These are phyloP conservation scores for Falco biarmicus DNA, from an alignment of 2,797 vertebrate genomes.

Conservation along the genomic window DNA sequence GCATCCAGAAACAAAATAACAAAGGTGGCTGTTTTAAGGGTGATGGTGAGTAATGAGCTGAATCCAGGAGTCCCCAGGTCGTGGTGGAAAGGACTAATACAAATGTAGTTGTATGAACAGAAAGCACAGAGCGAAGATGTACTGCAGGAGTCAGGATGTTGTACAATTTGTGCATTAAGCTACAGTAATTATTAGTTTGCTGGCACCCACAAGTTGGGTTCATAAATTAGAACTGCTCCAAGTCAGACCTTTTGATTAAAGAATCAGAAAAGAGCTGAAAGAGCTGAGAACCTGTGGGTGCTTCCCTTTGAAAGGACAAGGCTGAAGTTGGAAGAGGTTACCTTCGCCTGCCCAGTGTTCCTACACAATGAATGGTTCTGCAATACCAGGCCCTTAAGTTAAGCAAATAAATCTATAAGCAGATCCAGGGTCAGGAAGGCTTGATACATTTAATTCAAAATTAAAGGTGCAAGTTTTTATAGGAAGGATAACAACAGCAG, in stretches of 20 bases:
- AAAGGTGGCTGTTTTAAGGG: neutral
- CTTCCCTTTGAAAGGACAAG: neutral
- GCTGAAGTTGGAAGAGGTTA: neutral
- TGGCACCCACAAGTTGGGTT: neutral
- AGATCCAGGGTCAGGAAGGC: neutral
- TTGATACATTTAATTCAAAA: neutral
- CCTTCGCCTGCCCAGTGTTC: neutral
- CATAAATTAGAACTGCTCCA: neutral
- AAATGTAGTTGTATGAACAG: neutral
- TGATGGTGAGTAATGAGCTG: neutral
- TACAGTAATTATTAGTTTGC: neutral
- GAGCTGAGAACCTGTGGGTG: neutral
- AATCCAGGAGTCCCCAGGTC: neutral
- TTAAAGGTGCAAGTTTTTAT: neutral
- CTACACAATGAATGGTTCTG: neutral
- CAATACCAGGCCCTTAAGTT: accelerated
- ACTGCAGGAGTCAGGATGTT: neutral
- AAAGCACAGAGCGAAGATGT: neutral
- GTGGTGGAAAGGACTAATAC: neutral
- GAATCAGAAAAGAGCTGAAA: neutral
- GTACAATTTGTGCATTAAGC: neutral
- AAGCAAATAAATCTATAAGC: neutral
- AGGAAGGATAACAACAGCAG: neutral
- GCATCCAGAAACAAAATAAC: neutral
- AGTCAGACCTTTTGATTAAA: neutral